Evolutionary conservation across 2,888 invertebrate species (phyloP), one percentile per base, ranked within the genome.

Genomic region (Agrotis ipsilon): DNA sequence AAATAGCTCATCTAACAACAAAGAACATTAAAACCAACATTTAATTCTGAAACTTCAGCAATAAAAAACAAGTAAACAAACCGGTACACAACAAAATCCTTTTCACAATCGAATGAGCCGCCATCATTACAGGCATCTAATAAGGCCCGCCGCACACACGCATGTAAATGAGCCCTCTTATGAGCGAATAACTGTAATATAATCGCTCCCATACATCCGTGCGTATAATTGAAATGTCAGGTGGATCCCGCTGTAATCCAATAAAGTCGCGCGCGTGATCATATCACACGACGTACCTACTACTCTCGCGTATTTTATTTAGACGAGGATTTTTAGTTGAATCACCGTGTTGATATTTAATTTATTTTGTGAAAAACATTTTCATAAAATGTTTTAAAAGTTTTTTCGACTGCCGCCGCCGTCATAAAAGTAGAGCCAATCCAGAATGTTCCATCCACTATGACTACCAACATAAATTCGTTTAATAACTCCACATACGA

Each of bases 171-270:
- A 77, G 73, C 66, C 69, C 60, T 72, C 58, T 66, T 78, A 75
- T 46, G 57, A 54, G 61, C 72, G 70, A 62, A 72, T 65, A 75
- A 75, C 65, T 72, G 68, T 77, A 79, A 78, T 79, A 73, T 78
- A 80, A 86, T 75, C 82, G 75, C 73, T 58, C 51, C 67, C 76
- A 77, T 76, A 79, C 73, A 77, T 72, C 61, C 45, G 70, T 74
- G 66, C 48, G 70, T 80, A 70, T 87, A 87, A 85, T 86, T 88
- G 86, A 87, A 86, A 84, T 83, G 86, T 85, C 85, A 82, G 78
- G 81, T 85, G 80, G 69, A 83, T 84, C 80, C 82, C 79, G 78
- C 64, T 60, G 66, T 81, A 82, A 87, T 85, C 80, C 80, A 82
- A 86, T 86, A 86, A 83, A 78, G 79, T 72, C 78, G 78, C 66